Conservation (phyloP, 2,113 vertebrate genomes). For the Columba janthina region DNA sequence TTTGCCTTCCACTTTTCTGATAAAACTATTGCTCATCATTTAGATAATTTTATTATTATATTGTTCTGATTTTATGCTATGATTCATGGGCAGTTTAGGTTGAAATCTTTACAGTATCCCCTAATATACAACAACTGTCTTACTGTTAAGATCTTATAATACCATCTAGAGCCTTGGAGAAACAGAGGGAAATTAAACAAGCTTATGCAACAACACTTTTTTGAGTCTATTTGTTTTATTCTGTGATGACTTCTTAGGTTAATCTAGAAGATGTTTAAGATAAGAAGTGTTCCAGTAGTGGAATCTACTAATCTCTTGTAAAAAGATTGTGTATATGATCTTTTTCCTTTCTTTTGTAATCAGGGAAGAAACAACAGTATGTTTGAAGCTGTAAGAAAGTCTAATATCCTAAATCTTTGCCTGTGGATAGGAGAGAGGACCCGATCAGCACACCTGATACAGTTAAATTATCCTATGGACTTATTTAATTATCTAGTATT, state of each 20-base stretch:
- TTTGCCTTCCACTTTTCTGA: background rate
- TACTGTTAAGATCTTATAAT: background rate
- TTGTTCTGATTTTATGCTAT: background rate
- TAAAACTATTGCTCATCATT: background rate
- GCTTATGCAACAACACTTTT: background rate
- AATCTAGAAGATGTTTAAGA: background rate
- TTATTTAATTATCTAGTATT: background rate
- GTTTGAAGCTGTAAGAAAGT: background rate
- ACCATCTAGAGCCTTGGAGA: background rate
- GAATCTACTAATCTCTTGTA: background rate
- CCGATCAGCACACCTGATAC: background rate
- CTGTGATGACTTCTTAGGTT: background rate
- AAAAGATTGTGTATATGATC: background rate
- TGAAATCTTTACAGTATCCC: background rate
- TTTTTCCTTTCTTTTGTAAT: background rate
- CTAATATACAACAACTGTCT: background rate
- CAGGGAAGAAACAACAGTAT: background rate
- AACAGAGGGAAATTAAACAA: background rate
- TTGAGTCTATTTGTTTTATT: background rate
- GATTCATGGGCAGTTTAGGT: background rate
- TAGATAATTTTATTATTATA: background rate
- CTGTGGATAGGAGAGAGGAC: background rate
- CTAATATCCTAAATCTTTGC: background rate
- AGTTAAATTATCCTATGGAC: background rate
- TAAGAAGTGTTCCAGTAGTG: background rate